Conservation (phyloP, 2,888 invertebrate genomes). For the Tipula vernalis region DNA sequence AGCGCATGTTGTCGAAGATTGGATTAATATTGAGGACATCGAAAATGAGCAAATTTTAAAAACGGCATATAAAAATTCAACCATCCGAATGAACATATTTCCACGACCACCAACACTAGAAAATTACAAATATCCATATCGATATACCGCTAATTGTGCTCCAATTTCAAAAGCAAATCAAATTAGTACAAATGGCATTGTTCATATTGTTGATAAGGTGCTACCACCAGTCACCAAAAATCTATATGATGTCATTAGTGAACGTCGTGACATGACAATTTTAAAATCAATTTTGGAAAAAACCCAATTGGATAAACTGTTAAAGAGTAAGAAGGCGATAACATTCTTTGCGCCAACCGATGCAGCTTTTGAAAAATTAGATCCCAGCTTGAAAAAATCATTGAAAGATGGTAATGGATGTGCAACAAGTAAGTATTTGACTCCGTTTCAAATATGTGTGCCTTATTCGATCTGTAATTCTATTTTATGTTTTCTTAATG, state of each 20-base stretch:
- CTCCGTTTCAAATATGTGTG: neutral
- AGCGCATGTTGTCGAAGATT: slow-evolving; percentile 45
- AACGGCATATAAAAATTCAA: slow-evolving; percentile 27
- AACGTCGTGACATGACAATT: slow-evolving; percentile 44
- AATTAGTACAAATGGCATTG: slow-evolving; percentile 50
- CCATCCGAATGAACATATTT: slow-evolving; percentile 30
- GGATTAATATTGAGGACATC: slow-evolving; percentile 42
- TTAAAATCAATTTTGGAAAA: slow-evolving; percentile 42
- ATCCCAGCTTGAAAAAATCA: slow-evolving; percentile 38
- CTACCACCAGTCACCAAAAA: slow-evolving; percentile 42
- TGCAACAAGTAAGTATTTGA: slow-evolving; percentile 40
- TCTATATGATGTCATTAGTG: slow-evolving; percentile 44
- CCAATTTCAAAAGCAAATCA: slow-evolving; percentile 46
- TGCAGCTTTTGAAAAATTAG: slow-evolving; percentile 49
- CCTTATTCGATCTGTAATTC: neutral
- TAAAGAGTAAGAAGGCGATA: slow-evolving; percentile 41
- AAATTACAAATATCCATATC: slow-evolving; percentile 26
- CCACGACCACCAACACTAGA: slow-evolving; percentile 21
- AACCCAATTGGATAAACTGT: slow-evolving; percentile 40
- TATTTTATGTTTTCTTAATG: slow-evolving; percentile 15
- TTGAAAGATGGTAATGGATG: slow-evolving; percentile 45
- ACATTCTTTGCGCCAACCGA: slow-evolving; percentile 56
- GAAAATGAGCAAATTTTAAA: slow-evolving; percentile 42
- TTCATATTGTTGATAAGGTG: slow-evolving; percentile 50
- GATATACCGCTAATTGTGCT: slow-evolving; percentile 54